Percentiles rank a stretch among this genome's conserved stretches.
phyloP scores from a whole-genome alignment of 2,113 vertebrate genomes.

The Megaceryle torquata region DNA sequence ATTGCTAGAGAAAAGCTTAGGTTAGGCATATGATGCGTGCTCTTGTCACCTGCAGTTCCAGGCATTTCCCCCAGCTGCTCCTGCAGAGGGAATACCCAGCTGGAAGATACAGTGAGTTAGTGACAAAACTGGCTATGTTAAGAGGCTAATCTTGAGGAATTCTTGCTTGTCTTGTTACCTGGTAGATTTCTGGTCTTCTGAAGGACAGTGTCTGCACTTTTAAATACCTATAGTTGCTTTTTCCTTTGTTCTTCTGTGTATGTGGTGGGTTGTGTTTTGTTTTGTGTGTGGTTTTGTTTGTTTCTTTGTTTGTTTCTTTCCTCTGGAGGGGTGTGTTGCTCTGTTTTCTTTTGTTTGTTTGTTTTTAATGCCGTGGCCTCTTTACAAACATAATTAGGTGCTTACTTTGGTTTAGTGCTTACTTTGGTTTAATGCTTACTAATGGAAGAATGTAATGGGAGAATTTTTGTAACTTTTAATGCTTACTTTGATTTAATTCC shows the following conservation, averaged over 20 bases:
- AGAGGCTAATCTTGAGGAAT: background rate
- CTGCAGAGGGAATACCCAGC: background rate
- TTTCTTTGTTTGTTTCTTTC: background rate
- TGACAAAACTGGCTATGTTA: background rate
- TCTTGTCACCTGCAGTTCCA: rapidly evolving
- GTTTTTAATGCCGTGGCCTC: background rate
- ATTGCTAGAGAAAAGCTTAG: background rate
- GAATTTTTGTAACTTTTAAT: too few relatives aligned
- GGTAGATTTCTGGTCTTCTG: background rate
- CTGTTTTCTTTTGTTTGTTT: background rate
- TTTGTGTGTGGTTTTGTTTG: too few relatives aligned
- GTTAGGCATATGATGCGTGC: rapidly evolving
- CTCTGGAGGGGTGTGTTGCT: too few relatives aligned
- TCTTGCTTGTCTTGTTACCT: background rate
- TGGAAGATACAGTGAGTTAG: background rate
- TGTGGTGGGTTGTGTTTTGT: too few relatives aligned
- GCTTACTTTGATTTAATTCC: background rate
- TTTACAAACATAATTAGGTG: background rate
- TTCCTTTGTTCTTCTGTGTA: background rate
- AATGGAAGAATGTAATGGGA: too few relatives aligned
- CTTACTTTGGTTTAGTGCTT: background rate
- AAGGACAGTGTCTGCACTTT: background rate
- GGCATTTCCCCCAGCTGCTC: background rate
- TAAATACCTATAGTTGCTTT: background rate
- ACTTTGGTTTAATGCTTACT: background rate